Evolutionary conservation across 2,888 invertebrate species (phyloP).

Genomic region (Tenthredo amoena): DNA sequence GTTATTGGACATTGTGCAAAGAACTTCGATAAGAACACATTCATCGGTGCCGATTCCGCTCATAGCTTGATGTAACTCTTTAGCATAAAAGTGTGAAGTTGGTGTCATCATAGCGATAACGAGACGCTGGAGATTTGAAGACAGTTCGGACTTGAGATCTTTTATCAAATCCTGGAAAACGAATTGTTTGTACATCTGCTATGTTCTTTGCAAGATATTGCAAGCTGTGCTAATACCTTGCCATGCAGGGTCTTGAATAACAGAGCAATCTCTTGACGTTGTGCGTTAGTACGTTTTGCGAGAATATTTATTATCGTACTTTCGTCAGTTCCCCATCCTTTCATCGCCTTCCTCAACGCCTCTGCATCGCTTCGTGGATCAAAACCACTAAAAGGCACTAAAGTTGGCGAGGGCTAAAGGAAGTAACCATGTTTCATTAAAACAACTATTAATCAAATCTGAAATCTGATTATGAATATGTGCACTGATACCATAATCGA

Average conservation of each 20-base stretch:
- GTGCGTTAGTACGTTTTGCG: slow-evolving; percentile 80
- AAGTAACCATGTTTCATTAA: neutral
- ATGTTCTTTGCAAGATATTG: neutral
- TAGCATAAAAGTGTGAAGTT: slow-evolving; percentile 88
- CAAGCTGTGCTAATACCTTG: slow-evolving; percentile 80
- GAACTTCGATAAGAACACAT: slow-evolving; percentile 90
- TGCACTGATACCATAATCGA: neutral
- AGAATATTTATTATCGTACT: slow-evolving; percentile 82
- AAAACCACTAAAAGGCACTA: slow-evolving; percentile 78
- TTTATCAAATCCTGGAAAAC: slow-evolving; percentile 84
- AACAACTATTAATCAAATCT: neutral
- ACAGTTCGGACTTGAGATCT: slow-evolving; percentile 90
- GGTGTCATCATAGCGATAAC: slow-evolving; percentile 90
- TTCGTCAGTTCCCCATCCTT: slow-evolving; percentile 83
- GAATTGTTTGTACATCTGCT: slow-evolving; percentile 38
- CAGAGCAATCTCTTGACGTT: slow-evolving; percentile 85
- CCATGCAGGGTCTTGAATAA: slow-evolving; percentile 91
- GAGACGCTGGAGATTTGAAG: slow-evolving; percentile 90
- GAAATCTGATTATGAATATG: neutral
- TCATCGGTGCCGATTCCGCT: slow-evolving; percentile 91
- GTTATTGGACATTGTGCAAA: slow-evolving; percentile 90
- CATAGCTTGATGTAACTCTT: slow-evolving; percentile 89
- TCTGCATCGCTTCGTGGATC: slow-evolving; percentile 79
- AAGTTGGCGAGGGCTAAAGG: slow-evolving; percentile 85
- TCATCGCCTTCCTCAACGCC: slow-evolving; percentile 81